phyloP scores from a whole-genome alignment of 2,888 invertebrate genomes.

The Melitaea athalia region DNA sequence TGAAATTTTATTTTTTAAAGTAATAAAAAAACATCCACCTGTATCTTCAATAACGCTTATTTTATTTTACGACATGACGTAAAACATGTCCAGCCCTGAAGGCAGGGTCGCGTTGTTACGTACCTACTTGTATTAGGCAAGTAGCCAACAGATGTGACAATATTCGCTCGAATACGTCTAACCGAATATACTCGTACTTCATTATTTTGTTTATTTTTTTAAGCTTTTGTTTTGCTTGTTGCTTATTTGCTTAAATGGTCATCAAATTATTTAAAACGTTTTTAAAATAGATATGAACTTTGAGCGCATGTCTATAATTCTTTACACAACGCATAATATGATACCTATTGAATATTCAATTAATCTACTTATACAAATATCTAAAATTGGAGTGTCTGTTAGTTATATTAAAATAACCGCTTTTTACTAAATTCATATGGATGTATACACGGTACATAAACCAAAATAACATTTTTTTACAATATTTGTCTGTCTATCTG shows the following conservation, averaged over 20 bases:
- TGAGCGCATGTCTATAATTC: too few species aligned
- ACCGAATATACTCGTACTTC: constrained; percentile 11
- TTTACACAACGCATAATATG: too few species aligned
- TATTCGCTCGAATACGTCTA: constrained; percentile 42
- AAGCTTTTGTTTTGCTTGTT: not conserved
- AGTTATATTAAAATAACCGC: too few species aligned
- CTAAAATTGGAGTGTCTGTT: too few species aligned
- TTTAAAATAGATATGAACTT: too few species aligned
- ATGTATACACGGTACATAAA: too few species aligned
- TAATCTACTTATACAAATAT: too few species aligned
- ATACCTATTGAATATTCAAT: too few species aligned
- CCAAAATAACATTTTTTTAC: too few species aligned
- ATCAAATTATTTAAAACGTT: not conserved
- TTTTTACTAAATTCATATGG: too few species aligned
- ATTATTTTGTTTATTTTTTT: constrained; percentile 3
- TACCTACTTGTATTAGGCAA: constrained; percentile 56
- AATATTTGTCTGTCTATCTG: too few species aligned
- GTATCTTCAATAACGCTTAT: constrained; percentile 43
- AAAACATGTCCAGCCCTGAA: constrained; percentile 43
- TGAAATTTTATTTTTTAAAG: not conserved
- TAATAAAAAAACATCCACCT: constrained; percentile 27
- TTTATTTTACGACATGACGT: constrained; percentile 43
- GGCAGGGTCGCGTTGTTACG: constrained; percentile 47
- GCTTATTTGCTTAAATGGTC: not conserved
- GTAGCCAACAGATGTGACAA: constrained; percentile 71